Percentiles rank a stretch among this genome's conserved stretches.
phyloP scores from a whole-genome alignment of 1,140 invertebrate genomes.

The Drosophila tropicalis region DNA sequence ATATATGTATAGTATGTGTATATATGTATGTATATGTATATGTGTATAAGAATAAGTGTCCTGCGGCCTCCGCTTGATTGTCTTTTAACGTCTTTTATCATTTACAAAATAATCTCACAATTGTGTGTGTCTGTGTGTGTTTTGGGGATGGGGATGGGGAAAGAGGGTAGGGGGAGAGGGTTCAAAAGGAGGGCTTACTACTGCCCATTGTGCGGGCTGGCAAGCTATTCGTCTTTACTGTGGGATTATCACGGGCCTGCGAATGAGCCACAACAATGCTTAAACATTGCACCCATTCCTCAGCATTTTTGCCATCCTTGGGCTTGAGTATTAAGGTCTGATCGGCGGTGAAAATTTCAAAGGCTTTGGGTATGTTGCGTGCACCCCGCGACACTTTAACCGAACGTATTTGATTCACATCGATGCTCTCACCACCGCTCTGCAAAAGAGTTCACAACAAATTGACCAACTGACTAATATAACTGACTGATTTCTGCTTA shows the following conservation, averaged over 20 bases:
- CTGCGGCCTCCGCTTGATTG: slow-evolving; percentile 47
- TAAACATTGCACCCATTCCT: slow-evolving; percentile 96
- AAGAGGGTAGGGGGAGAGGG: neutral
- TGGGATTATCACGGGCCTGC: slow-evolving; percentile 87
- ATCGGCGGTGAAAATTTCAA: slow-evolving; percentile 97
- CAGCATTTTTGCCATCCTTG: slow-evolving; percentile 96
- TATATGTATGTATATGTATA: slow-evolving; percentile 40
- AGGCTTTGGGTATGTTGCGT: slow-evolving; percentile 95
- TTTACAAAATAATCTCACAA: slow-evolving; percentile 80
- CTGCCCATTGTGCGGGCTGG: slow-evolving; percentile 85
- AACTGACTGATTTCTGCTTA: slow-evolving; percentile 84
- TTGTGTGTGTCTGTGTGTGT: slow-evolving; percentile 30
- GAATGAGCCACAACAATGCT: slow-evolving; percentile 94
- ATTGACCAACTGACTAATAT: neutral
- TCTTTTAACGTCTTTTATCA: slow-evolving; percentile 71
- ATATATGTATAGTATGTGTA: slow-evolving; percentile 30
- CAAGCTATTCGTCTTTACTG: slow-evolving; percentile 87
- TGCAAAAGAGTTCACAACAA: slow-evolving; percentile 68
- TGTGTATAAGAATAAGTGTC: slow-evolving; percentile 50
- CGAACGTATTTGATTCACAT: slow-evolving; percentile 95
- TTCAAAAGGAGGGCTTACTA: slow-evolving; percentile 80
- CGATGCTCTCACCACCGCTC: slow-evolving; percentile 90
- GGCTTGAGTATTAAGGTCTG: slow-evolving; percentile 96
- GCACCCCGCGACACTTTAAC: slow-evolving; percentile 94
- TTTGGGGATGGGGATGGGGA: neutral